Percentiles rank a stretch among this genome's conserved stretches.
These are phyloP conservation scores for Gastrophryne carolinensis DNA, from an alignment of 2,797 vertebrate genomes.

Conservation along the genomic window DNA sequence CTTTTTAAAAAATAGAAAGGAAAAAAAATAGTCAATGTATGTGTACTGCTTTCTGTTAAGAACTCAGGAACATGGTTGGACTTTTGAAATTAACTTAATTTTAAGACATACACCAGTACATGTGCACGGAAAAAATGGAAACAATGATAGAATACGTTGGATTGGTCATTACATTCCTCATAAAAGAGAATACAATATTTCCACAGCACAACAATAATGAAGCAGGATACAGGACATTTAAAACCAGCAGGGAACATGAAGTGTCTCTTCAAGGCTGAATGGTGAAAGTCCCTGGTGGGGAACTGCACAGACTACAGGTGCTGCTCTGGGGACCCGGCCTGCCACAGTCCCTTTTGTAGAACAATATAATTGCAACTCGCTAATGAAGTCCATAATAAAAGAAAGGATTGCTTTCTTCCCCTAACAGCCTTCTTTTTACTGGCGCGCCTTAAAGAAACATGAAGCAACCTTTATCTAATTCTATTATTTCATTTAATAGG, in stretches of 20 bases:
- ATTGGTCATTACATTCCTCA: no score
- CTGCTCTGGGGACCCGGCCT: neutral
- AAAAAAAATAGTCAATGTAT: no score
- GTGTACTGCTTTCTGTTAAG: no score
- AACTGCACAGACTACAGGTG: conserved; percentile 1
- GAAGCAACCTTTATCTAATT: neutral
- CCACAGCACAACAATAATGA: neutral
- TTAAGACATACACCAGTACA: no score
- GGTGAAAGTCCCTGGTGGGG: neutral
- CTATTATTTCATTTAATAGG: neutral
- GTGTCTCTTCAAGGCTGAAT: conserved; percentile 12
- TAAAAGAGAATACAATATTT: no score
- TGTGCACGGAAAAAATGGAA: no score
- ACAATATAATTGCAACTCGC: neutral
- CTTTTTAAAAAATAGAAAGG: no score
- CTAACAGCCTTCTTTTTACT: neutral
- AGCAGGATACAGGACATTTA: neutral
- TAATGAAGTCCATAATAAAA: neutral
- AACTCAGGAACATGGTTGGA: no score
- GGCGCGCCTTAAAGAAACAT: neutral
- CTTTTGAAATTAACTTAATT: no score
- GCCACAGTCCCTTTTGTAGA: neutral
- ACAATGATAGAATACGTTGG: no score
- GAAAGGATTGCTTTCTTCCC: neutral
- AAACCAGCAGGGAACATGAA: neutral